These are phyloP conservation scores for Phaenicophaeus curvirostris DNA, from an alignment of 2,797 vertebrate genomes.

Conservation along the genomic window DNA sequence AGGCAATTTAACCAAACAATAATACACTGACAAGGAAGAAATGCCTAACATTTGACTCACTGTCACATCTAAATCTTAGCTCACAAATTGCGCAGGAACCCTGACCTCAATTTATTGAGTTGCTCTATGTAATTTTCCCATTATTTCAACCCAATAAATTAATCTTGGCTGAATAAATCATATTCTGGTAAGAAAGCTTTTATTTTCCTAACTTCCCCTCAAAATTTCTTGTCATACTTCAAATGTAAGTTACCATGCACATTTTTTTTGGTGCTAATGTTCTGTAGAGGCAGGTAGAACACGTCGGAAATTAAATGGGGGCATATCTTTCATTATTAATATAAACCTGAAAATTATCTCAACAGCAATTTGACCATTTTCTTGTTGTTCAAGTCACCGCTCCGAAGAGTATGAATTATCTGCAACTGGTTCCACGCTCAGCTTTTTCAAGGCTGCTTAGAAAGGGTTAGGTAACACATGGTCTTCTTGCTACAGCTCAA, in stretches of 20 bases:
- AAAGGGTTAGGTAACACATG: background rate
- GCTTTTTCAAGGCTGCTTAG: background rate
- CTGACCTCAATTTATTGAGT: background rate
- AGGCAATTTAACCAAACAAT: background rate
- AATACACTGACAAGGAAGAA: background rate
- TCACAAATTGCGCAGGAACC: background rate
- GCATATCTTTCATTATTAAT: background rate
- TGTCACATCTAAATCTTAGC: background rate
- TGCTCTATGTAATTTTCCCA: background rate
- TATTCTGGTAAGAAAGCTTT: background rate
- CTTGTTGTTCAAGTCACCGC: background rate
- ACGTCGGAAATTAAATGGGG: accelerated
- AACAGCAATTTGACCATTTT: background rate
- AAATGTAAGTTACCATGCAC: background rate
- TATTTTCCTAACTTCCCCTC: background rate
- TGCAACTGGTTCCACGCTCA: background rate
- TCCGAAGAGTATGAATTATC: background rate
- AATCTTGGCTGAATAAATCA: background rate
- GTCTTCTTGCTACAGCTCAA: background rate
- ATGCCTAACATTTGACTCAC: background rate
- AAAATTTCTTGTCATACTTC: background rate
- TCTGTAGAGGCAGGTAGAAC: background rate
- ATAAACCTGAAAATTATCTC: background rate
- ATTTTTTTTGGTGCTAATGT: background rate
- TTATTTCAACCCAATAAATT: background rate